Percentiles rank a stretch among this genome's conserved stretches.
phyloP scores from a whole-genome alignment of 2,888 invertebrate genomes.

The Sphaerophoria taeniata region DNA sequence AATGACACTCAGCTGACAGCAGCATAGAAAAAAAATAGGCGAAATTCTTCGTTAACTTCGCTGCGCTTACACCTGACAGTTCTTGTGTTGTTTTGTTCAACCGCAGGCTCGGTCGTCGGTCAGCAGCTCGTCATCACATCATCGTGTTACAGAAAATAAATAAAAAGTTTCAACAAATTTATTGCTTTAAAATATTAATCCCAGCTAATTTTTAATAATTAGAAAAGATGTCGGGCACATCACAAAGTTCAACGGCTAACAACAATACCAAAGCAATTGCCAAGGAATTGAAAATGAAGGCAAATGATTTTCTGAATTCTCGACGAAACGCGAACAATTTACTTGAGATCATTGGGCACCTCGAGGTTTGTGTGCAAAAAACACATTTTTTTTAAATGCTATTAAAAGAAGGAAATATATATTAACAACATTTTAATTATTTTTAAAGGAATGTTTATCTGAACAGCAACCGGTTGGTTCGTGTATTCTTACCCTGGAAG shows the following conservation, averaged over 20 bases:
- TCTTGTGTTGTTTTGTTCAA: slow-evolving; percentile 41
- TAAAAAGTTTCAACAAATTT: slow-evolving; percentile 44
- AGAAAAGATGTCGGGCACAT: slow-evolving; percentile 72
- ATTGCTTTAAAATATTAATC: slow-evolving; percentile 20
- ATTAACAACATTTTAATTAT: slow-evolving; percentile 5
- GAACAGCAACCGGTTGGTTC: slow-evolving; percentile 83
- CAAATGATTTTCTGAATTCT: slow-evolving; percentile 88
- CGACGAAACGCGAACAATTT: slow-evolving; percentile 87
- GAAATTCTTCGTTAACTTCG: slow-evolving; percentile 38
- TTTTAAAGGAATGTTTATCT: slow-evolving; percentile 75
- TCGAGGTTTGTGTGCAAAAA: slow-evolving; percentile 84
- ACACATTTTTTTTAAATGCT: slow-evolving; percentile 21
- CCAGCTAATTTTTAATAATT: slow-evolving; percentile 6
- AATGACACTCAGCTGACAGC: slow-evolving; percentile 62
- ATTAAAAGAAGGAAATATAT: neutral
- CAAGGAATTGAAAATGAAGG: slow-evolving; percentile 87
- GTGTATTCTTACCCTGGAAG: slow-evolving; percentile 88
- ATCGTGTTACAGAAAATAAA: slow-evolving; percentile 70
- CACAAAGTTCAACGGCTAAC: slow-evolving; percentile 55
- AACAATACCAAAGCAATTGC: slow-evolving; percentile 84
- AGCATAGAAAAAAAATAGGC: neutral
- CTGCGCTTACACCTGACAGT: slow-evolving; percentile 54
- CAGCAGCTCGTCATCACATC: slow-evolving; percentile 64
- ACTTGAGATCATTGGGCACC: slow-evolving; percentile 87
- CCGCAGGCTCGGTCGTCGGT: slow-evolving; percentile 61